A percentile compares a stretch with the other conserved stretches of the same genome.
These are phyloP conservation scores for Pao palembangensis DNA, from an alignment of 2,113 vertebrate species.

Conservation along the genomic window DNA sequence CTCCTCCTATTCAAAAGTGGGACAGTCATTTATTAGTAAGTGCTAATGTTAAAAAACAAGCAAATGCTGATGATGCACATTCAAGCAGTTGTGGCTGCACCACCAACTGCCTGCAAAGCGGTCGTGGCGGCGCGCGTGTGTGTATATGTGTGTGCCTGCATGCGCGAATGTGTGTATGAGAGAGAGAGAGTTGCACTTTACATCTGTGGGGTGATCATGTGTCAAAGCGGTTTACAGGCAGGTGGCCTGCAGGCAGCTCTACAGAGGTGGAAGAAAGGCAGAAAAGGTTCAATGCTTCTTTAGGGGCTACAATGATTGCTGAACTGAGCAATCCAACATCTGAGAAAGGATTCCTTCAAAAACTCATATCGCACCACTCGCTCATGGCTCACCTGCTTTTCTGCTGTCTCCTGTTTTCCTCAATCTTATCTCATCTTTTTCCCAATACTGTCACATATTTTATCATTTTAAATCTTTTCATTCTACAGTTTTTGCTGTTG, in stretches of 20 bases:
- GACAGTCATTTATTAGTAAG: constrained; percentile 61
- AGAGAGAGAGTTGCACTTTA: constrained; percentile 47
- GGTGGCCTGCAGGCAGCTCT: constrained; percentile 68
- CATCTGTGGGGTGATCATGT: constrained; percentile 70
- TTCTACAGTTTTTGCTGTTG: no score
- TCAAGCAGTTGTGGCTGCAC: constrained; percentile 28
- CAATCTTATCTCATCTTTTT: constrained; percentile 16
- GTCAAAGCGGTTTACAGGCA: constrained; percentile 72
- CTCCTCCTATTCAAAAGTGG: constrained; percentile 42
- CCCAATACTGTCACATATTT: constrained; percentile 2
- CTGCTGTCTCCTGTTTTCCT: neutral
- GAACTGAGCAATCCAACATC: constrained; percentile 54
- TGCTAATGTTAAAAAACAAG: constrained; percentile 67
- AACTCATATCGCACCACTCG: constrained; percentile 43
- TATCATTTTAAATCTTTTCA: neutral
- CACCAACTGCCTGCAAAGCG: constrained; percentile 22
- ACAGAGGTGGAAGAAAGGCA: constrained; percentile 55
- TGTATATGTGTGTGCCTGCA: neutral
- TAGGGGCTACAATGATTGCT: constrained; percentile 46
- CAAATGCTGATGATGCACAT: constrained; percentile 54
- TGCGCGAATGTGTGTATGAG: neutral
- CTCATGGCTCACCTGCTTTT: constrained; percentile 35
- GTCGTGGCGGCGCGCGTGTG: no score
- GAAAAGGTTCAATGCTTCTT: constrained; percentile 64
- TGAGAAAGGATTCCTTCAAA: constrained; percentile 58